phyloP scores from a whole-genome alignment of 92 coral and sea anemone genomes.

The Hydrozoanthus gracilis region DNA sequence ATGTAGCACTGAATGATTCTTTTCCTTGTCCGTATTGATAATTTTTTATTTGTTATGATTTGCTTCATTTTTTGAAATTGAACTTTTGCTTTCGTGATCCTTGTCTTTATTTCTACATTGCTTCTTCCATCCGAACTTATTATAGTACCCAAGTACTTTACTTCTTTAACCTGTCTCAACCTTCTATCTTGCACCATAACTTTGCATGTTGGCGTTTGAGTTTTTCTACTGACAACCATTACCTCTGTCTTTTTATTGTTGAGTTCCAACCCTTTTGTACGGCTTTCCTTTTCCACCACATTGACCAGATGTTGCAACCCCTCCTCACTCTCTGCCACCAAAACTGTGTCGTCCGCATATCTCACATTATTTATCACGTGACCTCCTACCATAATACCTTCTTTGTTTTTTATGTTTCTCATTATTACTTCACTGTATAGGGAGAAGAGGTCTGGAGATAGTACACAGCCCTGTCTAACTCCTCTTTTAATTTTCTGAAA shows the following conservation, averaged over 20 bases:
- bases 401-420: not conserved
- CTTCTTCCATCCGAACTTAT: conserved; percentile 2
- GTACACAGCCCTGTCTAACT: conserved; percentile 10
- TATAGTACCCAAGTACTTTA: not conserved
- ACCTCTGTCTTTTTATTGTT: conserved; percentile 31
- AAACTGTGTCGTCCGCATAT: conserved; percentile 39
- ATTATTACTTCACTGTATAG: conserved; percentile 5
- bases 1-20: not conserved
- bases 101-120: conserved; percentile 9
- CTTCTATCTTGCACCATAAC: not conserved
- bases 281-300: not conserved
- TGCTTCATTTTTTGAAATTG: conserved; percentile 8
- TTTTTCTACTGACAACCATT: conserved; percentile 8
- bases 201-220: not conserved
- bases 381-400: not conserved
- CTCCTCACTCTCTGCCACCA: conserved; percentile 12
- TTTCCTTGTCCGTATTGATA: not conserved
- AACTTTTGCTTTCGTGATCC: not conserved
- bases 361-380: not conserved
- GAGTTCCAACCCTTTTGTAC: not conserved
- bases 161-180: not conserved
- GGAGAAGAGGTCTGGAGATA: conserved; percentile 7
- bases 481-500: conserved; percentile 5
- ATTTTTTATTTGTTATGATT: not conserved
- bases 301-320: not conserved